phyloP scores from a whole-genome alignment of 1,140 invertebrate species.

The Drosophila equinoxialis region DNA sequence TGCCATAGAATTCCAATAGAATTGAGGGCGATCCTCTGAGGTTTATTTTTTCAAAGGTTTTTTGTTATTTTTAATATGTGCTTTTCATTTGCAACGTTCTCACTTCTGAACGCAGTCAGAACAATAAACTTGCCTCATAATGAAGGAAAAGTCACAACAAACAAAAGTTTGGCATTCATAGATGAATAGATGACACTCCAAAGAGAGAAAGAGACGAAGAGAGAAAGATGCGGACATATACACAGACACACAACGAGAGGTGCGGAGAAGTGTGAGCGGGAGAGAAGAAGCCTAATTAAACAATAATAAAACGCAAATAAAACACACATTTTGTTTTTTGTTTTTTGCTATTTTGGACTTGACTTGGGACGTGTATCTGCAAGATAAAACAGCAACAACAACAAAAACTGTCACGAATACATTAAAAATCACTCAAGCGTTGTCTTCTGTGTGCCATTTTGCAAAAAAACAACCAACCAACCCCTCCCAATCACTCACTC shows the following conservation, averaged over 20 bases:
- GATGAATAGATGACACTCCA: constrained; percentile 36
- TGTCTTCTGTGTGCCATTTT: constrained; percentile 70
- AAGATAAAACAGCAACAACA: constrained; percentile 14
- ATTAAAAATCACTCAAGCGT: constrained; percentile 79
- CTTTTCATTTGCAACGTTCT: constrained; percentile 43
- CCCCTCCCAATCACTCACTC: background rate
- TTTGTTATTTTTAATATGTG: constrained; percentile 14
- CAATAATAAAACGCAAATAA: constrained; percentile 79
- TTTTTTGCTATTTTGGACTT: constrained; percentile 1
- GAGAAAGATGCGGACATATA: too few species aligned
- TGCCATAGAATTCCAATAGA: background rate
- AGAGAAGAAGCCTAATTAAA: constrained; percentile 57
- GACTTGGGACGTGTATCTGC: constrained; percentile 39
- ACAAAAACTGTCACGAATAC: constrained; percentile 71
- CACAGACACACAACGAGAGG: too few species aligned
- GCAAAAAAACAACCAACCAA: constrained; percentile 6
- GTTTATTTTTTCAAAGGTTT: background rate
- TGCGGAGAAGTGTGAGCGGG: background rate
- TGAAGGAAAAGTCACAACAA: constrained; percentile 38
- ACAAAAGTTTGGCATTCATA: constrained; percentile 62
- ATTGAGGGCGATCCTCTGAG: constrained; percentile 4
- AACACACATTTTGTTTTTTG: constrained; percentile 69
- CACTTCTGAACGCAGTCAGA: constrained; percentile 15
- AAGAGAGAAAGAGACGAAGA: constrained; percentile 2
- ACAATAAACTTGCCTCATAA: constrained; percentile 62